Evolutionary conservation across 2,113 vertebrate species (phyloP).

Genomic region (Ursus arctos): DNA sequence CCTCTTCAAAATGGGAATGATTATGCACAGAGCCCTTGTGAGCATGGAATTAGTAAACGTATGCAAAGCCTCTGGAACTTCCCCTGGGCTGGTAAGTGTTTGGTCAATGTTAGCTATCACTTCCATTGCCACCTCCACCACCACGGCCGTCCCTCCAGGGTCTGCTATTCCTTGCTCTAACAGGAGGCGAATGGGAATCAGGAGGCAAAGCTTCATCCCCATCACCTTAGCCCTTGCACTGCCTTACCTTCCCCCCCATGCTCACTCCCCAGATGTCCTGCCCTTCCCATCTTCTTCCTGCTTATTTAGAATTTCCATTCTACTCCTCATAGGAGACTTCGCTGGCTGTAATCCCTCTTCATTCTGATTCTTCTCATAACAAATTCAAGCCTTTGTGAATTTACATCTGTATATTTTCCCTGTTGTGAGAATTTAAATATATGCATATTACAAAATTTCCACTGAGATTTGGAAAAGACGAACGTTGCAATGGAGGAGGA

Average conservation of each 20-base stretch:
- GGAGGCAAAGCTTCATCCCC: background rate
- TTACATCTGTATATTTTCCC: background rate
- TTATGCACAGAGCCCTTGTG: background rate
- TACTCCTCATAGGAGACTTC: background rate
- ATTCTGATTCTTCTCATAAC: background rate
- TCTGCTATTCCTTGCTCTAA: background rate
- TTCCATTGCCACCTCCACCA: accelerated
- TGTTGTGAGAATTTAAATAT: background rate
- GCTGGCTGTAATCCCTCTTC: background rate
- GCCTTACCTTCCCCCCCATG: no score
- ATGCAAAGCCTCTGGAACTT: background rate
- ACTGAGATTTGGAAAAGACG: background rate
- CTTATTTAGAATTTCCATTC: background rate
- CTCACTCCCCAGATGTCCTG: background rate
- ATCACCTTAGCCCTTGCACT: no score
- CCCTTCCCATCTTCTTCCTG: background rate
- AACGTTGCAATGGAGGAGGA: background rate
- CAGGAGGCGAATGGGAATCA: background rate
- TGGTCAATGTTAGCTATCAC: background rate
- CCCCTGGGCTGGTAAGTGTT: background rate
- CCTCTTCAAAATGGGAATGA: background rate
- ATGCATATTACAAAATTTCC: no score
- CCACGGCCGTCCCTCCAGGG: accelerated
- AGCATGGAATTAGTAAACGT: background rate
- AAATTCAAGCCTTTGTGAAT: background rate